A percentile compares a stretch with the other conserved stretches of the same genome.
Evolutionary conservation across 1,140 invertebrate genomes (phyloP).

Genomic region (Dendrolimus kikuchii): DNA sequence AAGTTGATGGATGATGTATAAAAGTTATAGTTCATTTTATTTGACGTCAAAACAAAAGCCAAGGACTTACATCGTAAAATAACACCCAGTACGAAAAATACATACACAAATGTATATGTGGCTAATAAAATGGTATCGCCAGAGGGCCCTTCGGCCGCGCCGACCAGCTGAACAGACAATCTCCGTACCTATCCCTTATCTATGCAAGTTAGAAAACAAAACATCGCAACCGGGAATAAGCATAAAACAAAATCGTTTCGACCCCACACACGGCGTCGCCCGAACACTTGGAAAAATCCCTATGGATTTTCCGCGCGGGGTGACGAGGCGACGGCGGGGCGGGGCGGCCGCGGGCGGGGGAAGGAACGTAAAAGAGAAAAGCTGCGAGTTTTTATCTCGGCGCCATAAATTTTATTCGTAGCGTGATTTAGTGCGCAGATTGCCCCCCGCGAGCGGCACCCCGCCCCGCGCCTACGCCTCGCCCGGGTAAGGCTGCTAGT

Average conservation of each 20-base stretch:
- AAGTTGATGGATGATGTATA: slow-evolving; percentile 16
- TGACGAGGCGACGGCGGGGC: slow-evolving; percentile 31
- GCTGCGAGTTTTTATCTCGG: slow-evolving; percentile 75
- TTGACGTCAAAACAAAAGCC: slow-evolving; percentile 6
- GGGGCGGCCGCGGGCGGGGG: slow-evolving; percentile 27
- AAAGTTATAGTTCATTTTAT: slow-evolving; percentile 18
- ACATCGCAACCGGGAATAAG: slow-evolving; percentile 64
- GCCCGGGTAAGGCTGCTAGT: slow-evolving; percentile 67
- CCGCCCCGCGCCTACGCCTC: slow-evolving; percentile 64
- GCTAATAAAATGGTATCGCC: not conserved
- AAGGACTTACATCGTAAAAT: slow-evolving; percentile 5
- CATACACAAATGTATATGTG: slow-evolving; percentile 3
- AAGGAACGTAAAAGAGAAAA: slow-evolving; percentile 74
- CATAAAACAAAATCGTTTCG: slow-evolving; percentile 68
- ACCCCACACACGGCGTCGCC: slow-evolving; percentile 65
- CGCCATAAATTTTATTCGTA: slow-evolving; percentile 75
- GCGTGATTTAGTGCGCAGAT: slow-evolving; percentile 74
- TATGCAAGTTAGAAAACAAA: slow-evolving; percentile 65
- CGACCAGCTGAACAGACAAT: slow-evolving; percentile 38
- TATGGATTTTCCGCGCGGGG: slow-evolving; percentile 67
- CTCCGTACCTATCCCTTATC: slow-evolving; percentile 54
- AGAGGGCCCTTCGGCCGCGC: slow-evolving; percentile 1
- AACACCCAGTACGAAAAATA: slow-evolving; percentile 9
- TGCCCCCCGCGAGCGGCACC: slow-evolving; percentile 48
- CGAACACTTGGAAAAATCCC: slow-evolving; percentile 71